phyloP scores from a whole-genome alignment of 2,797 vertebrate genomes.

The Phrynocephalus forsythii region DNA sequence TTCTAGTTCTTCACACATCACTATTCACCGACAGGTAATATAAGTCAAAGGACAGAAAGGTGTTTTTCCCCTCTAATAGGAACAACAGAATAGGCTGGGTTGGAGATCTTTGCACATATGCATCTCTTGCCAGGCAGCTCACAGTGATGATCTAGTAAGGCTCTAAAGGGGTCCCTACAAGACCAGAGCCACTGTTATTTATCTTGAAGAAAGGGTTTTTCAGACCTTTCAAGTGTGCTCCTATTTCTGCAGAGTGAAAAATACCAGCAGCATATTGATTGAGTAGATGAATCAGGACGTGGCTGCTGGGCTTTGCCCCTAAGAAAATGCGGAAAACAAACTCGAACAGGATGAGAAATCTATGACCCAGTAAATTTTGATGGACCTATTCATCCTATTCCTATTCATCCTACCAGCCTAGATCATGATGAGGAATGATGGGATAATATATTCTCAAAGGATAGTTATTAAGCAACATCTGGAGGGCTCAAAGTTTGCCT shows the following conservation, averaged over 20 bases:
- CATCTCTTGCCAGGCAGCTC: background rate
- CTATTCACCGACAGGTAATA: background rate
- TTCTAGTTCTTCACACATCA: too few relatives aligned
- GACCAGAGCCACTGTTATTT: background rate
- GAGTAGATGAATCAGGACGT: too few relatives aligned
- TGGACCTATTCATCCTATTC: background rate
- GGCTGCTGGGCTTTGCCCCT: too few relatives aligned
- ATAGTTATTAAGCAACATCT: background rate
- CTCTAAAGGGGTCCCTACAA: background rate
- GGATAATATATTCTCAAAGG: too few relatives aligned
- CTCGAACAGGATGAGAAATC: background rate
- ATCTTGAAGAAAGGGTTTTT: background rate
- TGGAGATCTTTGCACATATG: background rate
- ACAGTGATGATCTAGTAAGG: background rate
- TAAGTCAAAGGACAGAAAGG: background rate
- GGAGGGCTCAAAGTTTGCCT: background rate
- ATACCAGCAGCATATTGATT: too few relatives aligned
- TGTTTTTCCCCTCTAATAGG: background rate
- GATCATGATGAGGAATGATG: background rate
- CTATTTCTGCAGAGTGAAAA: too few relatives aligned
- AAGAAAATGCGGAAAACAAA: too few relatives aligned
- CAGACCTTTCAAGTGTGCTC: too few relatives aligned
- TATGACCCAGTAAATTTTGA: background rate
- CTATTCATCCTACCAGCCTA: background rate
- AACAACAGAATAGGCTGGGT: background rate